phyloP scores from a whole-genome alignment of 2,113 vertebrate genomes.

The Onychostruthus taczanowskii region DNA sequence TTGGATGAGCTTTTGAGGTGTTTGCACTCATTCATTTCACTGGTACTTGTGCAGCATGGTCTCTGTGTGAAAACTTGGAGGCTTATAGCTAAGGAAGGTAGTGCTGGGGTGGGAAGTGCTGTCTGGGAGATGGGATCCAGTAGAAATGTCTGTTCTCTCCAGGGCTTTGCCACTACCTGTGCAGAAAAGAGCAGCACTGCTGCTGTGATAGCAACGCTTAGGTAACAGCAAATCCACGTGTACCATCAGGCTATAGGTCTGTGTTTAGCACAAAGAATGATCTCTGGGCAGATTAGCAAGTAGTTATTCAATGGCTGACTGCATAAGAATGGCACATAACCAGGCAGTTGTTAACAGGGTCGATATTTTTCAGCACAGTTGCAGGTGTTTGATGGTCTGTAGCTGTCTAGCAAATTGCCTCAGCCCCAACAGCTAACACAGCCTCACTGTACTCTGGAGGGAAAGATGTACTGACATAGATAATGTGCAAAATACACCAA shows the following conservation, averaged over 20 bases:
- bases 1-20: not conserved
- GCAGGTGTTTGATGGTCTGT: not conserved
- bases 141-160: not conserved
- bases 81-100: not conserved
- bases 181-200: not conserved
- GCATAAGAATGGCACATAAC: not conserved
- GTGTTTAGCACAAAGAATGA: not conserved
- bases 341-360: not conserved
- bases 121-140: not conserved
- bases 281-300: not conserved
- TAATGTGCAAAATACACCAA: not conserved
- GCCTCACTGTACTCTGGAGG: not conserved
- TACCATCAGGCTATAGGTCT: not conserved
- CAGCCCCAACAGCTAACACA: not conserved
- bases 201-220: not conserved
- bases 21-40: not conserved
- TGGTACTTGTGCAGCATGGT: not conserved
- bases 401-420: not conserved
- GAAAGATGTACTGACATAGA: not conserved
- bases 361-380: not conserved
- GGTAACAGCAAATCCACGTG: not conserved
- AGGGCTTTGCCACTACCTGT: not conserved
- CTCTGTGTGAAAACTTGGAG: not conserved
- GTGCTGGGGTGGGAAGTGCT: not conserved
- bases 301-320: not conserved